These are phyloP conservation scores for Scelioninae gen. 2 DNA, from an alignment of 2,888 invertebrate genomes.

Conservation along the genomic window DNA sequence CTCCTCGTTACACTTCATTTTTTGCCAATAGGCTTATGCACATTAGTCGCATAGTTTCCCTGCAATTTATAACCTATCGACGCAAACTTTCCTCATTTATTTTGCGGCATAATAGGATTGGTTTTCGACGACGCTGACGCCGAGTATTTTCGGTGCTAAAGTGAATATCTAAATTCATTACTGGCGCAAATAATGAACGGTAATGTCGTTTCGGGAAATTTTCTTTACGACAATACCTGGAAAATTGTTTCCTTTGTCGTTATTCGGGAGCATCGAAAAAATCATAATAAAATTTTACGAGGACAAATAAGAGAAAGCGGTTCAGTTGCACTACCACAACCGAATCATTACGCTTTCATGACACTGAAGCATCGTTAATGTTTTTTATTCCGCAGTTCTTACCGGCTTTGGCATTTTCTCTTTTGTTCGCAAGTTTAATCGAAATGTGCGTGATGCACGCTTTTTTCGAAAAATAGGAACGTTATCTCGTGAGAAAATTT, in stretches of 20 bases:
- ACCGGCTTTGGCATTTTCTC: slow-evolving; percentile 1
- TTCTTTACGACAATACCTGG: slow-evolving; percentile 15
- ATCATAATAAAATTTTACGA: slow-evolving; percentile 7
- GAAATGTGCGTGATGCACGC: slow-evolving; percentile 15
- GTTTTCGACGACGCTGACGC: slow-evolving; percentile 49
- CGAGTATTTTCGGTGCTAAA: slow-evolving; percentile 39
- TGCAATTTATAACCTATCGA: slow-evolving; percentile 57
- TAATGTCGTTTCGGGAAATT: slow-evolving; percentile 22
- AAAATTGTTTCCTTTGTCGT: slow-evolving; percentile 20
- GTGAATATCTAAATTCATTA: slow-evolving; percentile 56
- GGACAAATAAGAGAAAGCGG: slow-evolving; percentile 14
- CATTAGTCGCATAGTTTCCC: slow-evolving; percentile 53
- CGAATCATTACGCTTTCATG: slow-evolving; percentile 31
- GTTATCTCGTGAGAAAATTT: slow-evolving; percentile 49
- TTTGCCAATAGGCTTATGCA: slow-evolving; percentile 53
- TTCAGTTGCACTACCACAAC: background rate
- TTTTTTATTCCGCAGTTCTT: slow-evolving; percentile 9
- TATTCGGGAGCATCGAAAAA: background rate
- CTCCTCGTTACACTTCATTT: slow-evolving; percentile 33
- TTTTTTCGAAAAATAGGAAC: slow-evolving; percentile 16
- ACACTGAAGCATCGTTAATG: slow-evolving; percentile 26
- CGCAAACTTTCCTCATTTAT: slow-evolving; percentile 59
- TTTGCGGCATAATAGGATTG: slow-evolving; percentile 53
- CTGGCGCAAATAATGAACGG: slow-evolving; percentile 26
- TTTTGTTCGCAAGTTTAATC: slow-evolving; percentile 8